phyloP scores from a whole-genome alignment of 2,888 invertebrate species.

The Cryptus viduatorius region DNA sequence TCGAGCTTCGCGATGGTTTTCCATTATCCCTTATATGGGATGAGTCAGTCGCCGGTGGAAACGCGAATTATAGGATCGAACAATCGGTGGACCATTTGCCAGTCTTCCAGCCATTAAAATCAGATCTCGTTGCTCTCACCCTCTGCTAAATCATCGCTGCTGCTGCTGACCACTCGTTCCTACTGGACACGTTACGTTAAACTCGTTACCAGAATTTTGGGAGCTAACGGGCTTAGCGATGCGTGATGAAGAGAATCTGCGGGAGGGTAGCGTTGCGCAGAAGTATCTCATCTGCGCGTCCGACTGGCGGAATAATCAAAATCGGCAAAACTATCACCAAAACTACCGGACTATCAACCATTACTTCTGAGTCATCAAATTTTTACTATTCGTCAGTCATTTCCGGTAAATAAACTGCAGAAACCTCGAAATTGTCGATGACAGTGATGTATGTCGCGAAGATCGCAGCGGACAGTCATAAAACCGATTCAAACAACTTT shows the following conservation, averaged over 20 bases:
- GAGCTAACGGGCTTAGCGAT: constrained; percentile 76
- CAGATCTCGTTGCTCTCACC: constrained; percentile 76
- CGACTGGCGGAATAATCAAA: constrained; percentile 54
- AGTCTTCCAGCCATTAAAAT: constrained; percentile 80
- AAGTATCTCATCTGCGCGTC: constrained; percentile 24
- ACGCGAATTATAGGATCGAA: constrained; percentile 76
- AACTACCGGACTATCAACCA: not conserved
- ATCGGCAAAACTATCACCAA: constrained; percentile 48
- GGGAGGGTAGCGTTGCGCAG: constrained; percentile 28
- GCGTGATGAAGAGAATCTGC: constrained; percentile 70
- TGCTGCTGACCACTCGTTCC: constrained; percentile 54
- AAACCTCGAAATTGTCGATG: not conserved
- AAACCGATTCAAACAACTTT: not conserved
- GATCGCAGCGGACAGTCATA: not conserved
- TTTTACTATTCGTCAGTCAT: not conserved
- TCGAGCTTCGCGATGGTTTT: constrained; percentile 36
- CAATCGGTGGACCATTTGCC: constrained; percentile 79
- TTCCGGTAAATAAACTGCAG: not conserved
- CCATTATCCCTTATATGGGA: constrained; percentile 63
- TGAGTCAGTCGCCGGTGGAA: constrained; percentile 70
- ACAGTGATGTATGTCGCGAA: not conserved
- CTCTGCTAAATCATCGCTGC: constrained; percentile 67
- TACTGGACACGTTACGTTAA: constrained; percentile 75
- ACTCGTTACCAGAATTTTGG: constrained; percentile 81
- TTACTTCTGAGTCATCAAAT: constrained; percentile 27